Conservation (phyloP, 1,140 invertebrate genomes). For the Hermetia illucens region DNA sequence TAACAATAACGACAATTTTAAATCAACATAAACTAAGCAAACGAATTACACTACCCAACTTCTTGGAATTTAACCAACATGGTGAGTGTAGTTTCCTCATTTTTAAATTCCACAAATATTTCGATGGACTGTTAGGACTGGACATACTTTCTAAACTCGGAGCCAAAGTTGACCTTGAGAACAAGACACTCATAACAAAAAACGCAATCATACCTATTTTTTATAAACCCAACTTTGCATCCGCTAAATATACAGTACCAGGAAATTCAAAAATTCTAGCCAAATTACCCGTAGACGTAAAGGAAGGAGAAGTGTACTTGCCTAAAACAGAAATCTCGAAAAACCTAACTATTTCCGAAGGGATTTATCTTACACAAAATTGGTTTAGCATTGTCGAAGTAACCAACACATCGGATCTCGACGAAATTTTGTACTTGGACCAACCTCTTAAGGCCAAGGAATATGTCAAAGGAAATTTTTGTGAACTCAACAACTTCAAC, state of each 20-base stretch:
- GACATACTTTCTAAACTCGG: conserved; percentile 1
- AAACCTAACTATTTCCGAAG: conserved; percentile 3
- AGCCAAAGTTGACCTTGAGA: background rate
- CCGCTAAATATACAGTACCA: conserved; percentile 1
- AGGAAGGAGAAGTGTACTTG: conserved; percentile 2
- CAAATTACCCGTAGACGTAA: conserved; percentile 4
- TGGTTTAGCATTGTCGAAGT: conserved; percentile 4
- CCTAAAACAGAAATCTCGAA: background rate
- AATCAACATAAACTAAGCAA: too few species aligned
- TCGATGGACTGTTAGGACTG: conserved; percentile 5
- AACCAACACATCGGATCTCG: background rate
- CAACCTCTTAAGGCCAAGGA: conserved; percentile 2
- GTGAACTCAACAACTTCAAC: conserved; percentile 1
- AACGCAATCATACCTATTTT: background rate
- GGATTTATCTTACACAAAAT: conserved; percentile 3
- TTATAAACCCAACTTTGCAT: conserved; percentile 4
- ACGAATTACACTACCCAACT: too few species aligned
- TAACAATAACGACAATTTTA: too few species aligned
- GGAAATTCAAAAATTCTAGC: conserved; percentile 1
- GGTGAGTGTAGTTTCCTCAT: too few species aligned
- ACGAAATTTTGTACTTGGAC: conserved; percentile 1
- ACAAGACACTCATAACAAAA: background rate
- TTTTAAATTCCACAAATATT: conserved; percentile 6
- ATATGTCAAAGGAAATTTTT: conserved; percentile 1
- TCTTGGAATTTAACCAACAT: too few species aligned